A percentile compares a stretch with the other conserved stretches of the same genome.
phyloP scores from a whole-genome alignment of 2,888 invertebrate species.

The Drosophila greeni region DNA sequence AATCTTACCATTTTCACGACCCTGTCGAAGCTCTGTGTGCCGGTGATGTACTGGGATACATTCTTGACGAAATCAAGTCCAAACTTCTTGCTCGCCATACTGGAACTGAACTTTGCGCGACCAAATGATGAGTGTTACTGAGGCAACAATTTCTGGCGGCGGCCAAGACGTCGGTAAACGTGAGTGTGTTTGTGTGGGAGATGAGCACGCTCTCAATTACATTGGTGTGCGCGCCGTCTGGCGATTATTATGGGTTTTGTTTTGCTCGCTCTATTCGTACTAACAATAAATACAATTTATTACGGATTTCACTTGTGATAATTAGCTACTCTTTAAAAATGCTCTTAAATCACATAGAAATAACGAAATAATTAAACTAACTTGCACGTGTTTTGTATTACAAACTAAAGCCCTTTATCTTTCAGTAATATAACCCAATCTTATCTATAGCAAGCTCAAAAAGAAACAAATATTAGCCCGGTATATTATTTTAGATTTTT shows the following conservation, averaged over 20 bases:
- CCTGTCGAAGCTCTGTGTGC: neutral
- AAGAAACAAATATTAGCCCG: too few species aligned
- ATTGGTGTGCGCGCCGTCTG: neutral
- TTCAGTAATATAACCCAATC: neutral
- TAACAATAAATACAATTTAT: neutral
- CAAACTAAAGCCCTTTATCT: neutral
- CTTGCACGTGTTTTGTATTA: neutral
- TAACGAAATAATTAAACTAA: neutral
- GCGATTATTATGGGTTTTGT: slow-evolving; percentile 13
- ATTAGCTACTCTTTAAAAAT: neutral
- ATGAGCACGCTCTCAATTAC: neutral
- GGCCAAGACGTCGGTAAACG: neutral
- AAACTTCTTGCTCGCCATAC: slow-evolving; percentile 6
- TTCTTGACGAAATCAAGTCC: neutral
- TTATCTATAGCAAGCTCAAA: neutral
- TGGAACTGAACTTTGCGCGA: slow-evolving; percentile 6
- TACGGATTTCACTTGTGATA: neutral
- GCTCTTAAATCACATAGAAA: neutral
- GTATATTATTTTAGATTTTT: too few species aligned
- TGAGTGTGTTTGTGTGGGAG: slow-evolving; percentile 4
- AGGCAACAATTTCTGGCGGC: neutral
- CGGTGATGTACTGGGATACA: neutral
- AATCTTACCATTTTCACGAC: slow-evolving; percentile 5
- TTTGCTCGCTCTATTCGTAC: slow-evolving; percentile 20
- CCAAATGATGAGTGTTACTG: slow-evolving; percentile 7